Conservation (phyloP, 1,140 invertebrate genomes). For the Drosophila lini region DNA sequence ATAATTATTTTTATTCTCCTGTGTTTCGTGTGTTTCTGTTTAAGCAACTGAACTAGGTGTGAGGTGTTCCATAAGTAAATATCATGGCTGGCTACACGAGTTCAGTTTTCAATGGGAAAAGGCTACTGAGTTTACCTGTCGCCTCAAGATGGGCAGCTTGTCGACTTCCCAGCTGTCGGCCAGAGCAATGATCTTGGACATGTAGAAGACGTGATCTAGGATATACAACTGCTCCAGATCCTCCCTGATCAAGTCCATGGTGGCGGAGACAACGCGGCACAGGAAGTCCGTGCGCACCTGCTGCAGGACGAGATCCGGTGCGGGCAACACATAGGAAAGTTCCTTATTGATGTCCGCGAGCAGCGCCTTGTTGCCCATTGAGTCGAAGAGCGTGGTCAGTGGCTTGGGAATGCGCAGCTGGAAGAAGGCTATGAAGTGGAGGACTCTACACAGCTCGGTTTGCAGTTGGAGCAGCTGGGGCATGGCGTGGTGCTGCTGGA, state of each 20-base stretch:
- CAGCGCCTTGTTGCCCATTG: conserved; percentile 85
- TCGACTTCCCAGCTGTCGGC: conserved; percentile 93
- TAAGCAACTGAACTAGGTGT: conserved; percentile 1
- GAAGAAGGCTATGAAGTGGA: conserved; percentile 92
- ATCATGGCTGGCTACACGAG: neutral
- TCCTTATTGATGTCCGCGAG: conserved; percentile 85
- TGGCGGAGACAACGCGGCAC: conserved; percentile 87
- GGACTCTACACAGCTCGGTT: conserved; percentile 89
- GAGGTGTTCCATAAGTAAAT: neutral
- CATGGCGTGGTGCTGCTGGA: conserved; percentile 90
- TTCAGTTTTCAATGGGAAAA: neutral
- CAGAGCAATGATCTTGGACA: conserved; percentile 89
- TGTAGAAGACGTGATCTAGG: conserved; percentile 88
- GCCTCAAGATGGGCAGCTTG: conserved; percentile 84
- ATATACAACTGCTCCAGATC: conserved; percentile 86
- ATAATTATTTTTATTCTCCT: neutral
- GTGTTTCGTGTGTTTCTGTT: conserved; percentile 5
- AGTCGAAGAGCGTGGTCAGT: conserved; percentile 91
- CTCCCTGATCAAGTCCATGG: conserved; percentile 87
- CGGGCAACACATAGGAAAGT: conserved; percentile 82
- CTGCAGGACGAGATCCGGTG: conserved; percentile 85
- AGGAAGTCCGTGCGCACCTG: conserved; percentile 87
- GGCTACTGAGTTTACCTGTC: conserved; percentile 86
- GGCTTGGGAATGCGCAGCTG: conserved; percentile 90
- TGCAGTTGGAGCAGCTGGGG: conserved; percentile 91